These are phyloP conservation scores for Trilocha varians DNA, from an alignment of 2,888 invertebrate species.

Conservation along the genomic window DNA sequence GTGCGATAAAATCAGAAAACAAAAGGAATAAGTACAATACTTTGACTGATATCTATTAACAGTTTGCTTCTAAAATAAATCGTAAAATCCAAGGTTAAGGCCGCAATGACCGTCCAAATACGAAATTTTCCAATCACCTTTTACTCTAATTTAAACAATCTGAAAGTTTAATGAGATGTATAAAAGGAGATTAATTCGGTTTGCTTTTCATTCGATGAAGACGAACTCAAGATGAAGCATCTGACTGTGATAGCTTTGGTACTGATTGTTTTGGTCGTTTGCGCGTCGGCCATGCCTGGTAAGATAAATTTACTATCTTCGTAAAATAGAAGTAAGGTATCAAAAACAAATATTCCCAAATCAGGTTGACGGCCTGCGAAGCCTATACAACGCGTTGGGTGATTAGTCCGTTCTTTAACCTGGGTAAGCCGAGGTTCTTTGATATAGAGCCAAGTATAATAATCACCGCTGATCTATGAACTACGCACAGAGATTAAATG, in stretches of 20 bases:
- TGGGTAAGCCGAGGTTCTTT: too few relatives aligned
- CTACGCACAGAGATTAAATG: too few relatives aligned
- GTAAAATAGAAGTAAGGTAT: neutral
- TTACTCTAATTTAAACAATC: neutral
- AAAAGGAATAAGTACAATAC: too few relatives aligned
- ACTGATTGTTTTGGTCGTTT: neutral
- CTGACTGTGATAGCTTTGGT: neutral
- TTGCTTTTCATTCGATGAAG: neutral
- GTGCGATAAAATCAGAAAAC: too few relatives aligned
- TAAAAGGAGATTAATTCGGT: neutral
- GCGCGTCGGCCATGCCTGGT: neutral
- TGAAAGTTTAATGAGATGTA: neutral
- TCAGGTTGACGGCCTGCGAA: neutral
- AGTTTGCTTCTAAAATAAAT: too few relatives aligned
- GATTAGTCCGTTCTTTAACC: too few relatives aligned
- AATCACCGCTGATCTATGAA: too few relatives aligned
- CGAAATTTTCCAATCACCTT: neutral
- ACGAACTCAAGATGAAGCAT: neutral
- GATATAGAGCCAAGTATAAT: too few relatives aligned
- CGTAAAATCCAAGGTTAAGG: neutral
- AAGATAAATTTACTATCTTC: neutral
- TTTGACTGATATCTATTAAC: too few relatives aligned
- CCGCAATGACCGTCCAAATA: neutral
- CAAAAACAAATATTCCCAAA: neutral
- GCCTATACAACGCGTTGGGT: too few relatives aligned